These are phyloP conservation scores for Tillus elongatus DNA, from an alignment of 2,888 invertebrate species.

Conservation along the genomic window DNA sequence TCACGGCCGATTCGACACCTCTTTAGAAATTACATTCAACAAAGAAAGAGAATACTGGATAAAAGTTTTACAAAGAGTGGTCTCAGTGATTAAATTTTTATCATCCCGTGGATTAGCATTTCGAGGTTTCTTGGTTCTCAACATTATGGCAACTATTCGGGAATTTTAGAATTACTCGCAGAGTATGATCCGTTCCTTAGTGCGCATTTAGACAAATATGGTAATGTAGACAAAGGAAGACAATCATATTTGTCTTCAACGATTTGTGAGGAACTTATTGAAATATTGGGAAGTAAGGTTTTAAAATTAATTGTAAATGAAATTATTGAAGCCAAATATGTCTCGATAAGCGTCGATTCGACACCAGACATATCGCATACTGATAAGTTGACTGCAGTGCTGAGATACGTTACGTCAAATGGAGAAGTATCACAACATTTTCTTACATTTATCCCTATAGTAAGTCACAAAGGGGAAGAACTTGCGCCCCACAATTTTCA, in stretches of 20 bases:
- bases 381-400: conserved; percentile 5
- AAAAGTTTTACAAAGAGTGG: conserved; percentile 25
- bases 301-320: background rate
- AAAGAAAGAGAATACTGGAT: conserved; percentile 23
- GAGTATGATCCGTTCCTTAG: background rate
- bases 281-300: background rate
- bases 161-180: conserved; percentile 2
- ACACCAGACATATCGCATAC: conserved; percentile 6
- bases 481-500: too few species aligned
- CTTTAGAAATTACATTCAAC: conserved; percentile 11
- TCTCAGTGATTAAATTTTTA: conserved; percentile 17
- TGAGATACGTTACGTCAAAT: conserved; percentile 2
- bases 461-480: background rate
- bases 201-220: background rate
- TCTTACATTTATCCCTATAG: background rate
- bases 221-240: background rate
- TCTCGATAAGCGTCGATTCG: conserved; percentile 7
- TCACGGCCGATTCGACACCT: conserved; percentile 13
- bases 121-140: conserved; percentile 21
- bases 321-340: conserved; percentile 7
- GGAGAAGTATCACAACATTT: background rate
- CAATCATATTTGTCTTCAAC: background rate
- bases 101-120: conserved; percentile 19
- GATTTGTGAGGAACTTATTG: conserved; percentile 1
- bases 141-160: conserved; percentile 27